phyloP scores from a whole-genome alignment of 2,113 vertebrate genomes.

The Pogonocichla stellata region DNA sequence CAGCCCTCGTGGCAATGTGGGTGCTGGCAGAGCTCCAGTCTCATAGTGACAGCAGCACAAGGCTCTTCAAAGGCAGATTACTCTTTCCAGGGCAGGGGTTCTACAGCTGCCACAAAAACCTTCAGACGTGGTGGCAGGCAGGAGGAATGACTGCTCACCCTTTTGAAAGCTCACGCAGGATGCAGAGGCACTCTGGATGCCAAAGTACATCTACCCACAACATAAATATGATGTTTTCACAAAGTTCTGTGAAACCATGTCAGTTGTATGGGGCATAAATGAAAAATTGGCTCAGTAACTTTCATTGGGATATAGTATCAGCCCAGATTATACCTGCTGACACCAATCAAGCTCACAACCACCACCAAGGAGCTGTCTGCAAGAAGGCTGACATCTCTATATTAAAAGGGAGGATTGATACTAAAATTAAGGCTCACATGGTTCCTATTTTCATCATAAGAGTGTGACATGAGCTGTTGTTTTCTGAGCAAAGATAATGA shows the following conservation, averaged over 20 bases:
- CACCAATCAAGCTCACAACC: not conserved
- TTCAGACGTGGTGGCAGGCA: not conserved
- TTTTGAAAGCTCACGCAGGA: not conserved
- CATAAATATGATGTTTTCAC: not conserved
- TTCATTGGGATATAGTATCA: not conserved
- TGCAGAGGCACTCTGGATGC: not conserved
- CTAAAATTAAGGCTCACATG: not conserved
- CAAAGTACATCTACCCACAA: not conserved
- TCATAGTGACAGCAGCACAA: not conserved
- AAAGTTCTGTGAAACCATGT: not conserved
- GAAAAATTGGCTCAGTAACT: not conserved
- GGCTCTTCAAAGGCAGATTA: not conserved
- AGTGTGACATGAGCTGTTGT: not conserved
- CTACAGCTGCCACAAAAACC: not conserved
- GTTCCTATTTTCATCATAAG: not conserved
- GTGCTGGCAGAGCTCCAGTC: not conserved
- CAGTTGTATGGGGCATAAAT: not conserved
- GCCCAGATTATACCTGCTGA: not conserved
- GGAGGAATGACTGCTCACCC: not conserved
- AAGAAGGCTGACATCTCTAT: not conserved
- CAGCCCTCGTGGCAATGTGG: rapidly evolving
- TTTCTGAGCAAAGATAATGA: not conserved
- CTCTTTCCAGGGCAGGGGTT: not conserved
- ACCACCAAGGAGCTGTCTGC: not conserved
- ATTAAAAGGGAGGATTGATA: not conserved